Percentiles rank a stretch among this genome's conserved stretches.
Evolutionary conservation across 2,888 invertebrate genomes (phyloP).

Genomic region (Heteropelma amictum): DNA sequence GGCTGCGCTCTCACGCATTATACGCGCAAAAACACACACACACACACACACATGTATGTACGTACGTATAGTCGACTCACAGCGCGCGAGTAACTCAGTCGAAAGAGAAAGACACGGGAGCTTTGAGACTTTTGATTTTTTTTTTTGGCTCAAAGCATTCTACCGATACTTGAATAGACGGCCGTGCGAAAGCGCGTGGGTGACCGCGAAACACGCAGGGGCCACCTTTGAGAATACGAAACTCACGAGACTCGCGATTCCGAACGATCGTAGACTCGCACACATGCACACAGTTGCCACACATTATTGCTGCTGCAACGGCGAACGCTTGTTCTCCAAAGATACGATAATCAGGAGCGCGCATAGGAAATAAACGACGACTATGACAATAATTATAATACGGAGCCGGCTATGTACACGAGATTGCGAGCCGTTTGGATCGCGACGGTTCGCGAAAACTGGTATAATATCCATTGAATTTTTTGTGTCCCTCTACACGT

Average conservation of each 20-base stretch:
- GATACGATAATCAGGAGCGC: too few relatives aligned
- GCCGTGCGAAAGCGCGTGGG: constrained; percentile 47
- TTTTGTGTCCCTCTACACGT: too few relatives aligned
- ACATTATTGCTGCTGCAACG: neutral
- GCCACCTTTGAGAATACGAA: constrained; percentile 45
- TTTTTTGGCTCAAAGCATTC: constrained; percentile 37
- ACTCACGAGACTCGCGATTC: constrained; percentile 24
- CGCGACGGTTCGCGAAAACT: too few relatives aligned
- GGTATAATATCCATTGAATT: too few relatives aligned
- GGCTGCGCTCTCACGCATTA: neutral
- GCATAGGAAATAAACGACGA: too few relatives aligned
- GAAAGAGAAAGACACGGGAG: constrained; percentile 37
- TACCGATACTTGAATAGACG: constrained; percentile 18
- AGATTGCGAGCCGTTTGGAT: too few relatives aligned
- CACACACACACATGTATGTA: neutral
- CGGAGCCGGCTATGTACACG: too few relatives aligned
- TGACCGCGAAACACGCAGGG: constrained; percentile 14
- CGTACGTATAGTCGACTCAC: constrained; percentile 19
- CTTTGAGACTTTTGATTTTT: constrained; percentile 41
- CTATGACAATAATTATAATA: too few relatives aligned
- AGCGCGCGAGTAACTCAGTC: constrained; percentile 22
- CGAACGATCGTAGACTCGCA: too few relatives aligned
- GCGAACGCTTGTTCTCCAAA: too few relatives aligned
- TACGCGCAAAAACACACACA: neutral
- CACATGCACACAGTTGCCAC: neutral